These are phyloP conservation scores for Lochmaea crataegi DNA, from an alignment of 2,888 invertebrate species.

Conservation along the genomic window DNA sequence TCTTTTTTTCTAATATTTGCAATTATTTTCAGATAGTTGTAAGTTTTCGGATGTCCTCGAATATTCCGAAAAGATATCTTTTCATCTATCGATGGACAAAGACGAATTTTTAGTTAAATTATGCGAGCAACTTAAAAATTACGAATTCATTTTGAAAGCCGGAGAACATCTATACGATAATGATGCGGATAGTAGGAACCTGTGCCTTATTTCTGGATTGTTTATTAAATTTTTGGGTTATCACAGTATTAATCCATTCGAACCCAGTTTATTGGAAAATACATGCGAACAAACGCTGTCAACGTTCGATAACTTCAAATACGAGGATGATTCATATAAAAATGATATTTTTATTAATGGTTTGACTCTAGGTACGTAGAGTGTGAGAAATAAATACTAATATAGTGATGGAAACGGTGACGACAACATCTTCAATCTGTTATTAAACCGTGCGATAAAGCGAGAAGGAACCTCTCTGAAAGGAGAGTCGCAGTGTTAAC, in stretches of 20 bases:
- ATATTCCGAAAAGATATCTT: constrained; percentile 46
- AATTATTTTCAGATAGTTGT: not conserved
- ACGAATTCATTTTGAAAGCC: constrained; percentile 46
- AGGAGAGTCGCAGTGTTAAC: too few relatives aligned
- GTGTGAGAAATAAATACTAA: not conserved
- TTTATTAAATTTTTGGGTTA: constrained; percentile 49
- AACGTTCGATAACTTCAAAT: constrained; percentile 19
- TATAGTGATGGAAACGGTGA: too few relatives aligned
- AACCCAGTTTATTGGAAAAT: constrained; percentile 26
- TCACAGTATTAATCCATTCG: constrained; percentile 12
- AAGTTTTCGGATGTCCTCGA: constrained; percentile 21
- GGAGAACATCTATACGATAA: constrained; percentile 47
- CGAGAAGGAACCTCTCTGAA: too few relatives aligned
- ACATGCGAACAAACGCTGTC: constrained; percentile 22
- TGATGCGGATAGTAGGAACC: constrained; percentile 42
- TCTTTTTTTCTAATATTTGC: not conserved
- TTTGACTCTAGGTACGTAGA: constrained; percentile 32
- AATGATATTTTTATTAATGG: constrained; percentile 40
- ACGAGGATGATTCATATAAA: constrained; percentile 3
- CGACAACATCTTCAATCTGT: too few relatives aligned
- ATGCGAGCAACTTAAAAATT: constrained; percentile 47
- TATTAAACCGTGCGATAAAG: too few relatives aligned
- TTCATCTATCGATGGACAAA: constrained; percentile 44
- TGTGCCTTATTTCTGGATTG: constrained; percentile 51
- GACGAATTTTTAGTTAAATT: constrained; percentile 49